phyloP scores from a whole-genome alignment of 2,113 vertebrate species.

The Oceanodroma tethys region DNA sequence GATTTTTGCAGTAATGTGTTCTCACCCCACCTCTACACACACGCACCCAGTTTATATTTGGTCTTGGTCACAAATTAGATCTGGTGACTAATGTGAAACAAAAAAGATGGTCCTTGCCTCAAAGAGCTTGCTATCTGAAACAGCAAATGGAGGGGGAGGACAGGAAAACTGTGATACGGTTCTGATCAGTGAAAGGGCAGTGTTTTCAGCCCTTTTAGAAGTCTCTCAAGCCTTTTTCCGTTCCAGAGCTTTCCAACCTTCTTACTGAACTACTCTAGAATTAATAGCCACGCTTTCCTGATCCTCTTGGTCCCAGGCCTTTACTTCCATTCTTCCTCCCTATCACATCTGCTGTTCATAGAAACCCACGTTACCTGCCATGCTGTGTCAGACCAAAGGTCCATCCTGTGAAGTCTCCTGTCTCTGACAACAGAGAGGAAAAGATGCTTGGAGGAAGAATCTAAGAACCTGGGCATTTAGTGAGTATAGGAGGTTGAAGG shows the following conservation, averaged over 20 bases:
- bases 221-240: neutral
- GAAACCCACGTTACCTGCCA: fast-evolving
- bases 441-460: neutral
- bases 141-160: neutral
- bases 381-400: neutral
- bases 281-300: neutral
- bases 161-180: neutral
- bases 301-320: neutral
- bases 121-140: neutral
- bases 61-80: neutral
- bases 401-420: neutral
- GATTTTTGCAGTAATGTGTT: neutral
- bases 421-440: neutral
- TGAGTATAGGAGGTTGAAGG: neutral
- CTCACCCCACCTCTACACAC: neutral
- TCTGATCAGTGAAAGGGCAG: neutral
- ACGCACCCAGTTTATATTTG: neutral
- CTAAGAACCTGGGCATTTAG: neutral
- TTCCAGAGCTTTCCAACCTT: neutral
- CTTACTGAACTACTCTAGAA: neutral
- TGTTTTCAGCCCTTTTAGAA: neutral
- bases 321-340: neutral
- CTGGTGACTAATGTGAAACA: neutral
- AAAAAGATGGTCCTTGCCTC: neutral
- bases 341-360: neutral